Evolutionary conservation across 2,888 invertebrate genomes (phyloP), one percentile per base, ranked within the genome.

Genomic region (Drosophila peninsularis): DNA sequence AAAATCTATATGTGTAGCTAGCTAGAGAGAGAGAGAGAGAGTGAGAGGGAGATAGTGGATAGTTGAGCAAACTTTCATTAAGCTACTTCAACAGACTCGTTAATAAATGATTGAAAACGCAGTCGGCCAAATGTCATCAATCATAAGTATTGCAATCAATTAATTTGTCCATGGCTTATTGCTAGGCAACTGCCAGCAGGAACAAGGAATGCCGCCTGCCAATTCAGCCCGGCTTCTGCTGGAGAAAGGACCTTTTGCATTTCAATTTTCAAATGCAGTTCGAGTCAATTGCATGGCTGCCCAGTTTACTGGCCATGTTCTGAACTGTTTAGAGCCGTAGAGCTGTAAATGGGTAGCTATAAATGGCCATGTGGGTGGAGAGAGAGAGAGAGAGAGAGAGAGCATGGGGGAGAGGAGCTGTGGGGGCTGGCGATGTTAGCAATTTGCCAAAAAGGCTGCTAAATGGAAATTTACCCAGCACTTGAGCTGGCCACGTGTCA

Each of bases 141-240:
- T 82, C 82, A 87, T 84, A 75, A 75, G 75, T 77, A 82, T 71
- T 73, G 82, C 76, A 74, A 85, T 88, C 86, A 82, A 88, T 82
- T 82, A 85, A 88, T 82, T 79, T 77, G 54, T 27, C 44, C 45
- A 17, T 69, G 74, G 70, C 65, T 60, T 78, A 58, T 77, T 78
- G 78, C 76, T 66, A 66, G 70, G 76, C 70, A 74, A 78, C 78
- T 44, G 30, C 14, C 27, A 24, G 1, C 7, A 2, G n/a, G 13
- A 24, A n/a, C 44, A 21, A 45, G 24, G n/a, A 36, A 36, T 36
- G 21, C 14, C 50, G 21, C 9, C 50, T 36, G 50, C 21, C 36
- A 52, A 52, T n/a, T 34, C 13, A 44, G 49, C 32, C 19, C 10
- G 13, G 21, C 37, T 14, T 6, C 27, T 3, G 27, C 19, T 36